phyloP scores from a whole-genome alignment of 2,888 invertebrate genomes.

The Caenorhabditis sp. region DNA sequence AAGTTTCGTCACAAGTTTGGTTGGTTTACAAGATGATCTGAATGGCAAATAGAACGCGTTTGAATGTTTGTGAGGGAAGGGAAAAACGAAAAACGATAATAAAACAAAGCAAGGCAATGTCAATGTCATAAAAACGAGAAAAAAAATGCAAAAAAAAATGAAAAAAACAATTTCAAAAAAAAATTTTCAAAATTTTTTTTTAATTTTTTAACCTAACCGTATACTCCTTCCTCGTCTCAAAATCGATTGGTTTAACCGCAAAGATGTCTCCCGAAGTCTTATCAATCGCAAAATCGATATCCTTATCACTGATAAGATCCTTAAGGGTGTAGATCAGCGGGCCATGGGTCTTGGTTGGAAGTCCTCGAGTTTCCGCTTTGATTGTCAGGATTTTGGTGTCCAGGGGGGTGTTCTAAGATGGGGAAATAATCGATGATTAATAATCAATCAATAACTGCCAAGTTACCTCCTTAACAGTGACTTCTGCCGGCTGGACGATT shows the following conservation, averaged over 20 bases:
- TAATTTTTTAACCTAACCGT: slow-evolving; percentile 61
- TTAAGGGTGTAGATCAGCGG: slow-evolving; percentile 38
- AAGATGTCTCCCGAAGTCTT: slow-evolving; percentile 73
- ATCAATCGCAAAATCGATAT: slow-evolving; percentile 68
- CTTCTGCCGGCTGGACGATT: slow-evolving; percentile 33
- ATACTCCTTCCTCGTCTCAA: slow-evolving; percentile 65
- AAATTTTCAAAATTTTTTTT: neutral
- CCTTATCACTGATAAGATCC: slow-evolving; percentile 50
- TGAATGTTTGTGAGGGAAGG: no score
- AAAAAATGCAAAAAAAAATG: slow-evolving; percentile 12
- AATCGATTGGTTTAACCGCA: slow-evolving; percentile 66
- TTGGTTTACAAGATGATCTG: slow-evolving; percentile 21
- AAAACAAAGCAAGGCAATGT: no score
- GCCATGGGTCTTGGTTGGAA: slow-evolving; percentile 10
- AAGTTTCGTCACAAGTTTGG: slow-evolving; percentile 25
- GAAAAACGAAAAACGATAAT: slow-evolving; percentile 8
- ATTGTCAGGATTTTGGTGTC: slow-evolving; percentile 48
- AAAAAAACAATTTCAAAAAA: neutral
- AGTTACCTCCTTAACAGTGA: slow-evolving; percentile 41
- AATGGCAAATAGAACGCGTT: slow-evolving; percentile 41
- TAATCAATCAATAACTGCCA: neutral
- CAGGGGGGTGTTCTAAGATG: slow-evolving; percentile 36
- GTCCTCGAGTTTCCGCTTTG: slow-evolving; percentile 43
- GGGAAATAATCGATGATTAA: no score
- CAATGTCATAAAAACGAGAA: slow-evolving; percentile 14